Evolutionary conservation across 2,888 invertebrate species (phyloP), one percentile per base, ranked within the genome.

Genomic region (Apotomis betuletana): DNA sequence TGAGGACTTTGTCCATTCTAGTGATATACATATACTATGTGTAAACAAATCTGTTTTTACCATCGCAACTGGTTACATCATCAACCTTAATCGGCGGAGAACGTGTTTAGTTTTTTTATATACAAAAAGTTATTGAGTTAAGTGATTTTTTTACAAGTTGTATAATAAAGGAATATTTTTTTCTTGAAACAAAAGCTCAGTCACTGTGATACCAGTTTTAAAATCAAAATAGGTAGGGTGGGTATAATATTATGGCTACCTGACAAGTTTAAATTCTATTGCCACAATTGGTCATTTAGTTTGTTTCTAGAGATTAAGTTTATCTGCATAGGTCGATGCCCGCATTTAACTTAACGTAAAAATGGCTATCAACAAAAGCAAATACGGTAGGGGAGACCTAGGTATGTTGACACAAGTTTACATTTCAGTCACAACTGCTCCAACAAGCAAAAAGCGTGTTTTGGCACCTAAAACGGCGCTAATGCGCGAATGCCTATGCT

Each of bases 21-120:
- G 41, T 62, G 55, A 69, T 57, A 41, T 67, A 60, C 61, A 69
- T 61, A 58, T 49, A 52, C 38, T 49, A 71, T 51, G 57, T 64
- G 57, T 57, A 62, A 55, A 69, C 68, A 55, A 57, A 57, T 49
- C 59, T 13, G 69, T 67, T 74, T 74, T 68, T 70, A 67, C 59
- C 64, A 63, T 64, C 41, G 64, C 46, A 65, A 52, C 59, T 10
- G 58, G 54, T 69, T 65, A 69, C 65, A 69, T 69, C 69, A 73
- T 61, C 69, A 57, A 55, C 27, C 65, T 67, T 60, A 49, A 67
- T 67, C 15, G 38, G 49, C 27, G 12, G 44, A 44, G 44, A 36
- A 61, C 61, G 13, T 46, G 69, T 65, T 51, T 52, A 13, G 41
- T 36, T 63, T 73, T 69, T 69, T 68, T 64, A 52, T 38, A 4